phyloP scores from a whole-genome alignment of 2,888 invertebrate species.

The Drosophila mercatorum region DNA sequence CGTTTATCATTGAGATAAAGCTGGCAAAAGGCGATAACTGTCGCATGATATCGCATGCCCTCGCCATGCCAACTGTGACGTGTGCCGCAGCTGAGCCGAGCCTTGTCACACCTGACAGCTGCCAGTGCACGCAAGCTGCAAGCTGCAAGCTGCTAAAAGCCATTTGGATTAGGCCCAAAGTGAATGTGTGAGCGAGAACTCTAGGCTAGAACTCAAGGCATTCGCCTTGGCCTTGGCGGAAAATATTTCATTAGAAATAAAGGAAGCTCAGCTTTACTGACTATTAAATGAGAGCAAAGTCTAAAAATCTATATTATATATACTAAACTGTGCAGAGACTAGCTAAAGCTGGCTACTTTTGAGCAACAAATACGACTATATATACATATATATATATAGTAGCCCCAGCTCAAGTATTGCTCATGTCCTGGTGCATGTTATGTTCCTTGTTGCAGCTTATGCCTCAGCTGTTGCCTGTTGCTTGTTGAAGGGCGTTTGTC shows the following conservation, averaged over 20 bases:
- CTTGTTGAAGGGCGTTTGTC: conserved; percentile 27
- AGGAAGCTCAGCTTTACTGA: background rate
- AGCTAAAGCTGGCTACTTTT: background rate
- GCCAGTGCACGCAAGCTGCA: conserved; percentile 11
- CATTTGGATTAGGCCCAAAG: no score
- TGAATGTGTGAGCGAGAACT: no score
- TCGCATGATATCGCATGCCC: conserved; percentile 31
- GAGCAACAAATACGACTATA: background rate
- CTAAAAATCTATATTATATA: background rate
- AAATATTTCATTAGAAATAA: background rate
- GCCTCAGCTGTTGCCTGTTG: conserved; percentile 21
- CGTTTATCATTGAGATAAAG: conserved; percentile 46
- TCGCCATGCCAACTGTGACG: conserved; percentile 11
- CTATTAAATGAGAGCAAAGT: background rate
- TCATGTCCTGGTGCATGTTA: conserved; percentile 20
- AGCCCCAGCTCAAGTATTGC: background rate
- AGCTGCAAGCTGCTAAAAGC: background rate
- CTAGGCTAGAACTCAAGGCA: no score
- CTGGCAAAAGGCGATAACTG: conserved; percentile 61
- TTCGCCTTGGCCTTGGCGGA: background rate
- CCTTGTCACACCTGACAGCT: conserved; percentile 33
- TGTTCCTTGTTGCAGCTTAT: conserved; percentile 28
- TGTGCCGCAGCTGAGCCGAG: conserved; percentile 6
- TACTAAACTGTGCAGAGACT: background rate
- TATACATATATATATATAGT: background rate